Evolutionary conservation across 2,797 vertebrate genomes (phyloP).

Genomic region (Malurus leucopterus): DNA sequence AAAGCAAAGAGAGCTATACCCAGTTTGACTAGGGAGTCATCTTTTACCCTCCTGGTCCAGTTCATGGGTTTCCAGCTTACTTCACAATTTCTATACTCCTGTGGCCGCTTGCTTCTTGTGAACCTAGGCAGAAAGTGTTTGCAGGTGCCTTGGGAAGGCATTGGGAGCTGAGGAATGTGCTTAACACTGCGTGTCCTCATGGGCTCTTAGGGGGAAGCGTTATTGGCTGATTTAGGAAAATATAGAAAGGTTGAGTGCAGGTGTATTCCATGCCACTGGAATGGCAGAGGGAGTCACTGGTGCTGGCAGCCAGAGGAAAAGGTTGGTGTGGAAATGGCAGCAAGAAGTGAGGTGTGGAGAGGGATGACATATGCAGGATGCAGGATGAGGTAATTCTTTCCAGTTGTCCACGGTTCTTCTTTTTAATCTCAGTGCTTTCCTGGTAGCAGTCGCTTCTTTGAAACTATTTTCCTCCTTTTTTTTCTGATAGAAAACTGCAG

Average conservation of each 20-base stretch:
- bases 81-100: neutral
- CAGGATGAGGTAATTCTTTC: constrained; percentile 1
- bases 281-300: neutral
- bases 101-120: rapidly evolving
- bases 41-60: neutral
- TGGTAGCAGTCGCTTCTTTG: neutral
- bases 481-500: neutral
- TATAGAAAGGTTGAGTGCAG: neutral
- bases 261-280: rapidly evolving
- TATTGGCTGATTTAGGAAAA: neutral
- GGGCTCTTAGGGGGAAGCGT: neutral
- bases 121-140: neutral
- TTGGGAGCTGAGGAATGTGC: neutral
- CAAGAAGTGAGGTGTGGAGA: neutral
- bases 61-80: neutral
- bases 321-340: neutral
- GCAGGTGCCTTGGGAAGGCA: neutral
- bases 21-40: neutral
- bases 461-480: neutral
- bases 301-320: neutral
- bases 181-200: rapidly evolving
- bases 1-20: neutral
- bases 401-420: neutral
- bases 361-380: neutral
- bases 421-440: neutral